Conservation (phyloP, 30 jellyfish, hydroid and myxozoan genomes). For the Calvadosia cruxmelitensis region DNA sequence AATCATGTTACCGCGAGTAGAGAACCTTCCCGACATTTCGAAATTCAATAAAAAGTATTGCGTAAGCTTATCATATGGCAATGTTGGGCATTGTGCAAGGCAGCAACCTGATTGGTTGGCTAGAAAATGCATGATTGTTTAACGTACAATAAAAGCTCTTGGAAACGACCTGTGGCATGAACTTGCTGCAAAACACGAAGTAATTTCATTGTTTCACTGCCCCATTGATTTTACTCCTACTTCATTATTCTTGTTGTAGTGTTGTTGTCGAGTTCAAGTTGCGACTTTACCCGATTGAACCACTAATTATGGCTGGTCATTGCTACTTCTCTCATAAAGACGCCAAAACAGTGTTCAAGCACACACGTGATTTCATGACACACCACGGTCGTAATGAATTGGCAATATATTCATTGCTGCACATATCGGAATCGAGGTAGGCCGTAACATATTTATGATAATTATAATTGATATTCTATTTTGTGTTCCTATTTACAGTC, state of each 20-base stretch:
- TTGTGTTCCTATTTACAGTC: not conserved
- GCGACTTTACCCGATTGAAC: conserved; percentile 34
- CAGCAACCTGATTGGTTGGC: too few species aligned
- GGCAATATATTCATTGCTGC: conserved; percentile 25
- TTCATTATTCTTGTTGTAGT: conserved; percentile 3
- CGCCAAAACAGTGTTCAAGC: conserved; percentile 38
- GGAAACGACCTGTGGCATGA: not conserved
- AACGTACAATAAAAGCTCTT: too few species aligned
- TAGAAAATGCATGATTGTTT: too few species aligned
- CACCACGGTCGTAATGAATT: conserved; percentile 4
- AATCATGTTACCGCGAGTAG: too few species aligned
- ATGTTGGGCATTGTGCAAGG: too few species aligned
- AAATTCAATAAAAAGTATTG: too few species aligned
- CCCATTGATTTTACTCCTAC: not conserved
- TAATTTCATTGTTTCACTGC: not conserved
- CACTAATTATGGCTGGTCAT: conserved; percentile 38
- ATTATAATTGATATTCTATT: not conserved
- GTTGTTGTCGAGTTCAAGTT: conserved; percentile 15
- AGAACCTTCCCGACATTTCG: too few species aligned
- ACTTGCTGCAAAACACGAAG: not conserved
- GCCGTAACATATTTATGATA: not conserved
- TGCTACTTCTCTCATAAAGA: conserved; percentile 45
- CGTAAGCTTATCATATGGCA: too few species aligned
- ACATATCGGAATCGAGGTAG: conserved; percentile 42
- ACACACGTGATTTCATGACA: conserved; percentile 29